A percentile compares a stretch with the other conserved stretches of the same genome.
phyloP scores from a whole-genome alignment of 2,888 invertebrate species.

The Lypha dubia region DNA sequence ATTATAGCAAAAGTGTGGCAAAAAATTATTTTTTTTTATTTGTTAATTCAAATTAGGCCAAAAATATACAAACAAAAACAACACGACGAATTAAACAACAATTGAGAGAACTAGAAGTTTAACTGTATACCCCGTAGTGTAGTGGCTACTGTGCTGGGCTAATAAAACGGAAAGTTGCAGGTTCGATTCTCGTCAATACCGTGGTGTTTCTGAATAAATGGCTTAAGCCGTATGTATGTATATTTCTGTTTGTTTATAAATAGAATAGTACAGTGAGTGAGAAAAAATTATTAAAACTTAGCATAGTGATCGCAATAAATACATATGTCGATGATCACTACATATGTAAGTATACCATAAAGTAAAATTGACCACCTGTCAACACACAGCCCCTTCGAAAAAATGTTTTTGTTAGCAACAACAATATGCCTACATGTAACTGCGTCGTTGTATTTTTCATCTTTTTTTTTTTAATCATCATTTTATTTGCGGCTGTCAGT shows the following conservation, averaged over 20 bases:
- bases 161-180: no score
- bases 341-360: neutral
- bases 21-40: conserved; percentile 13
- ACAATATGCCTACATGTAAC: neutral
- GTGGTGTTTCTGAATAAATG: no score
- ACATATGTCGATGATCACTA: no score
- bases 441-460: neutral
- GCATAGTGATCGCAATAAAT: neutral
- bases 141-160: no score
- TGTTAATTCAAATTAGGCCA: conserved; percentile 43
- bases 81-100: neutral
- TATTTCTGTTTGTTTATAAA: no score
- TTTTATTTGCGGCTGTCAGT: conserved; percentile 10
- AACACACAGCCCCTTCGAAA: neutral
- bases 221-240: no score
- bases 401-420: conserved; percentile 7
- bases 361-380: conserved; percentile 1
- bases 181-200: no score
- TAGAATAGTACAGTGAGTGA: neutral
- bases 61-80: conserved; percentile 32
- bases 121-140: no score
- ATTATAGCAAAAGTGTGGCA: neutral
- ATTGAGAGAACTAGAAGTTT: conserved; percentile 23
- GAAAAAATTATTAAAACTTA: neutral
- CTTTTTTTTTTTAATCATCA: conserved; percentile 13